Evolutionary conservation across 2,888 invertebrate genomes (phyloP).

Genomic region (Nasonia oneida): DNA sequence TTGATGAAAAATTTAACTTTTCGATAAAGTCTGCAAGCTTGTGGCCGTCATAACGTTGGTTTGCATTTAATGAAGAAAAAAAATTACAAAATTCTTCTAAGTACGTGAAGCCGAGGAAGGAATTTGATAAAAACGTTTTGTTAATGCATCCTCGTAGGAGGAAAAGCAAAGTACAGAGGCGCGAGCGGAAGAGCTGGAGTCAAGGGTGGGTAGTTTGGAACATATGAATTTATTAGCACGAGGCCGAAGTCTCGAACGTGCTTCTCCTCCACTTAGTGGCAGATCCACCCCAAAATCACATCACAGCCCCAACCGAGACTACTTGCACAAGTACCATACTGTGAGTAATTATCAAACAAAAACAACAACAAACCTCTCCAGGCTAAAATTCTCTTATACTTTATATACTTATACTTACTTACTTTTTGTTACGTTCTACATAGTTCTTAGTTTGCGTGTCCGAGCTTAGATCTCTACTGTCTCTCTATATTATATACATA

Average conservation of each 20-base stretch:
- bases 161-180: constrained; percentile 99
- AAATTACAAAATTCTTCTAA: background rate
- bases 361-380: constrained; percentile 46
- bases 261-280: constrained; percentile 93
- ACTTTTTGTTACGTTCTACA: constrained; percentile 13
- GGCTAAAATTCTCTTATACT: constrained; percentile 35
- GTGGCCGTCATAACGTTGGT: background rate
- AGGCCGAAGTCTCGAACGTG: constrained; percentile 84
- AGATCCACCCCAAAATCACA: constrained; percentile 91
- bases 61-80: background rate
- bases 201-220: constrained; percentile 96
- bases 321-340: constrained; percentile 97
- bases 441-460: constrained; percentile 51
- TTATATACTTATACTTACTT: constrained; percentile 35
- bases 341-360: constrained; percentile 82
- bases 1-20: background rate
- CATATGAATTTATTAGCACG: constrained; percentile 92
- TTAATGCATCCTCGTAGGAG: constrained; percentile 82
- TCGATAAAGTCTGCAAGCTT: background rate
- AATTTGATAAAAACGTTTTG: constrained; percentile 58
- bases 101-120: constrained; percentile 8
- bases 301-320: constrained; percentile 90
- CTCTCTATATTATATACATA: constrained; percentile 39
- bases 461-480: constrained; percentile 50
- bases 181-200: constrained; percentile 97